Evolutionary conservation across 2,797 vertebrate species (phyloP).

Genomic region (Rachycentron canadum): DNA sequence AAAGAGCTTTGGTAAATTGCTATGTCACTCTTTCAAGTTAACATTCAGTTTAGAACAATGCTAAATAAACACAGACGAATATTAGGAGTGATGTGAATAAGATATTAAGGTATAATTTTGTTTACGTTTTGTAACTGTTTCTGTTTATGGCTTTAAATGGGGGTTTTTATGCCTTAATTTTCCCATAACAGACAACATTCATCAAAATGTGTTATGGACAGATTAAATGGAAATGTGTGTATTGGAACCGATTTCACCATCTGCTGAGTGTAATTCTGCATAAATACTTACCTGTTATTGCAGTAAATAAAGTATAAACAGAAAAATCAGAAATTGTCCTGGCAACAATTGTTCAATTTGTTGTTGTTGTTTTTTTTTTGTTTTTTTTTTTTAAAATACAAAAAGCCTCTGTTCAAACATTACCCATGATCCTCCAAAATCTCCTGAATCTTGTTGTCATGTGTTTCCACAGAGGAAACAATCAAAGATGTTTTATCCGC

Average conservation of each 20-base stretch:
- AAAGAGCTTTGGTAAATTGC: too few relatives aligned
- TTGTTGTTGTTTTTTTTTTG: neutral
- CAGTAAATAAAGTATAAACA: neutral
- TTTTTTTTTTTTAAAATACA: neutral
- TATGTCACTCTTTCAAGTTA: neutral
- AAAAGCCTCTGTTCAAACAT: neutral
- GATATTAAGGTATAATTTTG: neutral
- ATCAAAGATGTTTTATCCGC: slow-evolving; percentile 31
- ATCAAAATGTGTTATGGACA: neutral
- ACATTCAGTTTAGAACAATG: neutral
- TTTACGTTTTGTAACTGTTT: neutral
- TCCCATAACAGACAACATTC: neutral
- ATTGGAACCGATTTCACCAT: neutral
- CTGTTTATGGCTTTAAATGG: neutral
- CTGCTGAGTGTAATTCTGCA: slow-evolving; percentile 1
- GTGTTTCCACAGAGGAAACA: slow-evolving; percentile 8
- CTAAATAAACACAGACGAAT: neutral
- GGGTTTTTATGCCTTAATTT: neutral
- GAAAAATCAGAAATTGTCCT: neutral
- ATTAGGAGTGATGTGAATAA: neutral
- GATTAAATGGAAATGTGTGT: neutral
- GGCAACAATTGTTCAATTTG: slow-evolving; percentile 3
- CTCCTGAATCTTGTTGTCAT: neutral
- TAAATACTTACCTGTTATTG: slow-evolving; percentile 8
- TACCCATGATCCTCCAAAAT: neutral